Evolutionary conservation across 2,888 invertebrate genomes (phyloP).

Genomic region (Aromia moschata): DNA sequence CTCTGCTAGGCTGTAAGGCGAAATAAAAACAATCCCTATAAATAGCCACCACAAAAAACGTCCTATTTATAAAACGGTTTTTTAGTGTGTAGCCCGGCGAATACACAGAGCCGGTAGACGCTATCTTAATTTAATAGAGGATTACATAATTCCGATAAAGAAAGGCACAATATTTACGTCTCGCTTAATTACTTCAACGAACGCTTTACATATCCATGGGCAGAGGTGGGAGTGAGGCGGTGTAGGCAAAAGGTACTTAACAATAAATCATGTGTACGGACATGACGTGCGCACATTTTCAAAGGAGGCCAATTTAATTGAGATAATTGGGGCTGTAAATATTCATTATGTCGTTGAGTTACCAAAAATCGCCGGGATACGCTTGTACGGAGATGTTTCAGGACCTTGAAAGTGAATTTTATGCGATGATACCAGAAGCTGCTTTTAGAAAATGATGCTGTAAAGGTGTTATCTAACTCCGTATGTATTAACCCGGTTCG

Average conservation of each 20-base stretch:
- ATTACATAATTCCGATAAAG: not conserved
- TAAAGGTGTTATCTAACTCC: too few species aligned
- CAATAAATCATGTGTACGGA: conserved; percentile 13
- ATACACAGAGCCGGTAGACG: not conserved
- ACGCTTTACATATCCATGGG: not conserved
- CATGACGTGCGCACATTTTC: conserved; percentile 9
- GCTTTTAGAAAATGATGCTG: too few species aligned
- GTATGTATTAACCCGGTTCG: too few species aligned
- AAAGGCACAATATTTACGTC: not conserved
- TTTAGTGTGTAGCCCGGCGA: not conserved
- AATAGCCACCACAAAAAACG: not conserved
- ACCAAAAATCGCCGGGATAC: not conserved
- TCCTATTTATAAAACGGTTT: not conserved
- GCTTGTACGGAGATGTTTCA: not conserved
- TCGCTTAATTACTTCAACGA: conserved; percentile 11
- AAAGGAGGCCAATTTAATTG: conserved; percentile 8
- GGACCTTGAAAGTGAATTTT: conserved; percentile 10
- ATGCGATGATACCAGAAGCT: too few species aligned
- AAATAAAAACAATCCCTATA: not conserved
- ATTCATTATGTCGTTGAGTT: conserved; percentile 14
- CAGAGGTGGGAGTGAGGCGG: conserved; percentile 1
- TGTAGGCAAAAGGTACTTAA: conserved; percentile 16
- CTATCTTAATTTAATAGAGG: not conserved
- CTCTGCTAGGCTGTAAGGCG: not conserved
- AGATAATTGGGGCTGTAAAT: conserved; percentile 19